These are phyloP conservation scores for Drosophila siamana DNA, from an alignment of 2,888 invertebrate species.

Conservation along the genomic window DNA sequence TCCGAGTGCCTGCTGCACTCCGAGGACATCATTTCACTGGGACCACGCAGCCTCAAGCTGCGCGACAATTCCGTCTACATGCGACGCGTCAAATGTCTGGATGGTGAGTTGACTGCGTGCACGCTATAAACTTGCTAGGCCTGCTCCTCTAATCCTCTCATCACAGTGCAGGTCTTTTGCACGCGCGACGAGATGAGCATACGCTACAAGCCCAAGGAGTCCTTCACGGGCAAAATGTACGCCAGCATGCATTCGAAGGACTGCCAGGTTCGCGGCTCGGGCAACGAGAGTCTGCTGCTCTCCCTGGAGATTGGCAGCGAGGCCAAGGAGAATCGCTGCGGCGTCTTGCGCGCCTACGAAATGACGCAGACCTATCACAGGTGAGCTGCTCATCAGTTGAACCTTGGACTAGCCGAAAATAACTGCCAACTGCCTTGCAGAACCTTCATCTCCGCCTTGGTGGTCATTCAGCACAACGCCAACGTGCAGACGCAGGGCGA, in stretches of 20 bases:
- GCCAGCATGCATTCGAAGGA: slow-evolving; percentile 91
- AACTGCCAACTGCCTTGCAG: slow-evolving; percentile 85
- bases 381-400: slow-evolving; percentile 37
- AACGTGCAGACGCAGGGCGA: slow-evolving; percentile 94
- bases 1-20: slow-evolving; percentile 90
- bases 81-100: slow-evolving; percentile 93
- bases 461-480: slow-evolving; percentile 93
- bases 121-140: no score
- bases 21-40: slow-evolving; percentile 92
- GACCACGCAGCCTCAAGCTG: slow-evolving; percentile 89
- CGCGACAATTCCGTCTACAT: slow-evolving; percentile 89
- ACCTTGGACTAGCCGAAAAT: neutral
- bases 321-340: slow-evolving; percentile 84
- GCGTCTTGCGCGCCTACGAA: slow-evolving; percentile 84
- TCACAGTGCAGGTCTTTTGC: slow-evolving; percentile 92
- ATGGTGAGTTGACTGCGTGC: slow-evolving; percentile 88
- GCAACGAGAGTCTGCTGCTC: slow-evolving; percentile 82
- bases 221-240: slow-evolving; percentile 91
- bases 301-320: slow-evolving; percentile 83
- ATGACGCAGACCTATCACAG: slow-evolving; percentile 82
- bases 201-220: slow-evolving; percentile 88
- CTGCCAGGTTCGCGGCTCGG: slow-evolving; percentile 88
- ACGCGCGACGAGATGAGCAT: slow-evolving; percentile 90
- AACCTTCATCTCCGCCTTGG: slow-evolving; percentile 90
- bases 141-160: neutral